These are phyloP conservation scores for Gymnoscelis rufifasciata DNA, from an alignment of 2,888 invertebrate genomes.

Conservation along the genomic window DNA sequence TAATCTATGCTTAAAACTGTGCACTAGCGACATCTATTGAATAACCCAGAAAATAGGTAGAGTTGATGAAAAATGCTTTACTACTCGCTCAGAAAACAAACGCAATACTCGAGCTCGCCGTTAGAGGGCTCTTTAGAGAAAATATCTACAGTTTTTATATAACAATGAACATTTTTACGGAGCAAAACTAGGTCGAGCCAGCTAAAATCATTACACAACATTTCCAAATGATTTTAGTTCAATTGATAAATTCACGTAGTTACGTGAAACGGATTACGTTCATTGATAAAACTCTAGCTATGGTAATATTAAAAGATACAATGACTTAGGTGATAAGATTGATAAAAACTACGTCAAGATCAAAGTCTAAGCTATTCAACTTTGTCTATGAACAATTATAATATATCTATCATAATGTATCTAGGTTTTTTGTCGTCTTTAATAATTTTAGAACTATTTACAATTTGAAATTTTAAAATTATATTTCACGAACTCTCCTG, in stretches of 20 bases:
- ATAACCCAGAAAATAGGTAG: conserved; percentile 1
- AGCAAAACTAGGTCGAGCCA: neutral
- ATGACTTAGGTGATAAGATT: too few relatives aligned
- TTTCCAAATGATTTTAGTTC: conserved; percentile 1
- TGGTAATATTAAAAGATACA: too few relatives aligned
- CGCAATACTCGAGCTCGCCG: conserved; percentile 6
- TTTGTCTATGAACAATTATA: too few relatives aligned
- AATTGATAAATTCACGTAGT: too few relatives aligned
- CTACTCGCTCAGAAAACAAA: neutral
- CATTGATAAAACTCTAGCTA: too few relatives aligned
- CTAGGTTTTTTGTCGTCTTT: too few relatives aligned
- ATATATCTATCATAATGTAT: too few relatives aligned
- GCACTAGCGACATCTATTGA: conserved; percentile 13
- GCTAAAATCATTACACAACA: neutral
- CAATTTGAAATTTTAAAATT: too few relatives aligned
- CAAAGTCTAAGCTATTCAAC: too few relatives aligned
- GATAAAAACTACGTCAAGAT: too few relatives aligned
- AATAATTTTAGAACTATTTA: too few relatives aligned
- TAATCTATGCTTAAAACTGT: neutral
- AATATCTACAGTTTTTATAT: neutral
- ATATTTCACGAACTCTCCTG: too few relatives aligned
- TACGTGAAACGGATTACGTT: neutral
- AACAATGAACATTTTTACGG: neutral
- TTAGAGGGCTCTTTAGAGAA: conserved; percentile 12
- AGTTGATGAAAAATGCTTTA: neutral